These are phyloP conservation scores for Ptilonorhynchus violaceus DNA, from an alignment of 2,113 vertebrate species.

Conservation along the genomic window DNA sequence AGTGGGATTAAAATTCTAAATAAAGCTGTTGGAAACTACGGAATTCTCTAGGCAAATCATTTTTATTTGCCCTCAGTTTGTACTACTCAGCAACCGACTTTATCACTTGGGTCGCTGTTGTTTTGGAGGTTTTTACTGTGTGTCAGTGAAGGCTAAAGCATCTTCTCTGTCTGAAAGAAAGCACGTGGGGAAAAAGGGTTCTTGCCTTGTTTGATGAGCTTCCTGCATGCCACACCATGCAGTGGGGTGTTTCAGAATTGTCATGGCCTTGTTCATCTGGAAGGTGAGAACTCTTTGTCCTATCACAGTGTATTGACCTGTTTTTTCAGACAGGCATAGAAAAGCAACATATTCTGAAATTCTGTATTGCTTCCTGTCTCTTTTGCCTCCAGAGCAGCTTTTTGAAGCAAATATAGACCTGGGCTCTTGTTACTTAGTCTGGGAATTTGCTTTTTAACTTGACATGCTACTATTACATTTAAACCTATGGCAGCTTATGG, in stretches of 20 bases:
- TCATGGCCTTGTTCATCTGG: not conserved
- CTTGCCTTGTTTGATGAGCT: not conserved
- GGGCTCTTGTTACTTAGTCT: not conserved
- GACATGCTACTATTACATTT: not conserved
- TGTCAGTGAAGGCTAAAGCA: not conserved
- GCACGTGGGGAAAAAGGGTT: not conserved
- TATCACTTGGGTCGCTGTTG: not conserved
- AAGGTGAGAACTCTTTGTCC: not conserved
- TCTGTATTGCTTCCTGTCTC: not conserved
- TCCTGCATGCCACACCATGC: not conserved
- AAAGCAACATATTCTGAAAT: not conserved
- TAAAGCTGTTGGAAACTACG: not conserved
- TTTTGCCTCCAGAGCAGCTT: not conserved
- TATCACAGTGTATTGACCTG: not conserved
- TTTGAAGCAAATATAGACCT: not conserved
- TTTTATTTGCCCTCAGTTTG: not conserved
- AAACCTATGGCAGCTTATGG: not conserved
- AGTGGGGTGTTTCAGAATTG: not conserved
- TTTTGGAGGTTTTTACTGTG: not conserved
- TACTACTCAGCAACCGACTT: not conserved
- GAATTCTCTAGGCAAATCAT: not conserved
- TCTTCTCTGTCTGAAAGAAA: not conserved
- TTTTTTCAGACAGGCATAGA: not conserved
- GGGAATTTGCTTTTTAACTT: not conserved
- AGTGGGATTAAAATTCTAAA: not conserved